Conservation (phyloP, 1,140 invertebrate genomes). For the Ceratina japonica region DNA sequence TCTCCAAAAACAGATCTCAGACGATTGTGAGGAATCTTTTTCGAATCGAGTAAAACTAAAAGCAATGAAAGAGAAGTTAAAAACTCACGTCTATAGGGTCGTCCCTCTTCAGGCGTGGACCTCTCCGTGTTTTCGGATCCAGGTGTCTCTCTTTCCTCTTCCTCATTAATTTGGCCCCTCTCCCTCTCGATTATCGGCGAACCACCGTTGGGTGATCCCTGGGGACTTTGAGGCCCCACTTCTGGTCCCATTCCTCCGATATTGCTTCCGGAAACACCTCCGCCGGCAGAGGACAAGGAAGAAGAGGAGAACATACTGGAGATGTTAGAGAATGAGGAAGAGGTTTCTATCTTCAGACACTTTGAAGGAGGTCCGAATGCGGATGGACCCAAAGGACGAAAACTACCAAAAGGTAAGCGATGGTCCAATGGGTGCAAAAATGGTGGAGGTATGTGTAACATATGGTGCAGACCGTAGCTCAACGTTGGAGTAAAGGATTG, state of each 20-base stretch:
- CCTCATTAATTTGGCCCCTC: constrained; percentile 74
- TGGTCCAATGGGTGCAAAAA: constrained; percentile 79
- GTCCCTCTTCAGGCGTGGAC: constrained; percentile 80
- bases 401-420: constrained; percentile 76
- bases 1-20: no score
- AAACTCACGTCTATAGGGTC: constrained; percentile 80
- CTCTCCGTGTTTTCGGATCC: constrained; percentile 81
- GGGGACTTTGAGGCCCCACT: constrained; percentile 69
- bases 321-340: constrained; percentile 67
- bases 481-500: constrained; percentile 78
- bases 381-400: constrained; percentile 77
- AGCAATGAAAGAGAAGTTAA: background rate
- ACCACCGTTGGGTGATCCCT: constrained; percentile 69
- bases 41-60: no score
- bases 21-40: no score
- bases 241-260: constrained; percentile 60
- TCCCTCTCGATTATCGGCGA: constrained; percentile 59
- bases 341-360: constrained; percentile 79
- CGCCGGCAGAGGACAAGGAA: constrained; percentile 68
- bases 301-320: constrained; percentile 78
- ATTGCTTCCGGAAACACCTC: constrained; percentile 55
- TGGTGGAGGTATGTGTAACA: constrained; percentile 80
- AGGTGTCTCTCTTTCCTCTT: constrained; percentile 80
- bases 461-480: constrained; percentile 80
- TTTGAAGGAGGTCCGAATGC: constrained; percentile 81